Conservation (phyloP, 2,888 invertebrate genomes). For the Lasius platythorax region DNA sequence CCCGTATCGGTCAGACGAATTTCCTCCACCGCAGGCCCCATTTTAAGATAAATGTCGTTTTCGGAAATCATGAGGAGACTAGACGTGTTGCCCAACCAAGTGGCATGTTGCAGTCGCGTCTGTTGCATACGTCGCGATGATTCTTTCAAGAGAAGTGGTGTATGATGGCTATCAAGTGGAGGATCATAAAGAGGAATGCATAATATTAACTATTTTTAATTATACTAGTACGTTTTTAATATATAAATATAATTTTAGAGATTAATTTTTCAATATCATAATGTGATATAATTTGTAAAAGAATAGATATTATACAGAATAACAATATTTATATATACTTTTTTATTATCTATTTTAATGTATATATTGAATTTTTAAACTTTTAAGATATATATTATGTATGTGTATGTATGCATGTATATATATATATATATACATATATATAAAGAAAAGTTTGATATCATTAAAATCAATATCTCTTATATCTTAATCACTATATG, state of each 20-base stretch:
- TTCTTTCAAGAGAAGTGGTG: conserved; percentile 92
- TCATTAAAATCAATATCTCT: not conserved
- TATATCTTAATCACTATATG: not conserved
- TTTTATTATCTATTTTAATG: no score
- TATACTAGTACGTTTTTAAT: not conserved
- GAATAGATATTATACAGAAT: no score
- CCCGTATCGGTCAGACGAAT: conserved; percentile 92
- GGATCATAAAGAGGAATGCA: not conserved
- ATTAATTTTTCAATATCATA: not conserved
- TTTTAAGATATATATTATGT: no score
- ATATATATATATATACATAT: not conserved
- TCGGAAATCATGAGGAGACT: conserved; percentile 93
- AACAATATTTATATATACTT: no score
- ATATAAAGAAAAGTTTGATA: not conserved
- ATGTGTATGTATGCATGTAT: no score
- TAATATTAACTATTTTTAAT: not conserved
- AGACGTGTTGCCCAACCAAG: conserved; percentile 93
- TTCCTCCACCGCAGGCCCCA: conserved; percentile 89
- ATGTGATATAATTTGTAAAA: no score
- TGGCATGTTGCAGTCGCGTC: conserved; percentile 93
- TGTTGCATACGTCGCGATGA: conserved; percentile 90
- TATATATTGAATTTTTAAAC: no score
- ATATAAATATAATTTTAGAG: not conserved
- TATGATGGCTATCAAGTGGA: conserved; percentile 90
- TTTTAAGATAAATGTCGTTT: conserved; percentile 95